Conservation (phyloP, 2,797 vertebrate species). For the Phyllotis vaccarum region DNA sequence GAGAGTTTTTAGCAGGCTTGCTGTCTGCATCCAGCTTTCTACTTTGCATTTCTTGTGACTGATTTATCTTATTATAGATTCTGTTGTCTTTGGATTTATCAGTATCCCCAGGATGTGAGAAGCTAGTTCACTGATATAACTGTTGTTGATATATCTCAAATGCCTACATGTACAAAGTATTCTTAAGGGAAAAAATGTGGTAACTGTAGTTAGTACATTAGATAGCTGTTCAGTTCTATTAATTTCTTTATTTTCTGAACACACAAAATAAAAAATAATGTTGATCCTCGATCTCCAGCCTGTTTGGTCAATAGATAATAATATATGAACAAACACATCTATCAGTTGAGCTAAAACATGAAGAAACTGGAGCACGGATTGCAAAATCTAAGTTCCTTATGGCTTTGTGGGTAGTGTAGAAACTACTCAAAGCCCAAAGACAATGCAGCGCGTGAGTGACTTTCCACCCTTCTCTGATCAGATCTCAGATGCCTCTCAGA, state of each 20-base stretch:
- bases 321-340: not conserved
- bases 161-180: not conserved
- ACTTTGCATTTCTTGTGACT: not conserved
- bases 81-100: slow-evolving; percentile 2
- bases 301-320: not conserved
- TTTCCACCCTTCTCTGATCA: not conserved
- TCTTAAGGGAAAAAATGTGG: not conserved
- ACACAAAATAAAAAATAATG: slow-evolving; percentile 25
- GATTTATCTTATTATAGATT: not conserved
- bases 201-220: not conserved
- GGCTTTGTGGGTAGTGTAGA: not conserved
- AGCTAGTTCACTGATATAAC: not conserved
- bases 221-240: not conserved
- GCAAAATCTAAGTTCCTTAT: slow-evolving; percentile 36
- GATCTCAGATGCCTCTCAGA: not conserved
- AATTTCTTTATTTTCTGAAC: slow-evolving; percentile 47
- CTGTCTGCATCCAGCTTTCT: slow-evolving; percentile 26
- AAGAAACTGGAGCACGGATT: not conserved
- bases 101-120: not conserved
- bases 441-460: not conserved
- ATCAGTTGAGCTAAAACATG: not conserved
- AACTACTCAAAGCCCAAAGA: not conserved
- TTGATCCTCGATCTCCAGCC: slow-evolving; percentile 24
- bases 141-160: slow-evolving; percentile 11
- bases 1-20: not conserved